Base-by-base conservation (phyloP, 2,888 invertebrate species). In the Pyrgus malvae region DNA sequence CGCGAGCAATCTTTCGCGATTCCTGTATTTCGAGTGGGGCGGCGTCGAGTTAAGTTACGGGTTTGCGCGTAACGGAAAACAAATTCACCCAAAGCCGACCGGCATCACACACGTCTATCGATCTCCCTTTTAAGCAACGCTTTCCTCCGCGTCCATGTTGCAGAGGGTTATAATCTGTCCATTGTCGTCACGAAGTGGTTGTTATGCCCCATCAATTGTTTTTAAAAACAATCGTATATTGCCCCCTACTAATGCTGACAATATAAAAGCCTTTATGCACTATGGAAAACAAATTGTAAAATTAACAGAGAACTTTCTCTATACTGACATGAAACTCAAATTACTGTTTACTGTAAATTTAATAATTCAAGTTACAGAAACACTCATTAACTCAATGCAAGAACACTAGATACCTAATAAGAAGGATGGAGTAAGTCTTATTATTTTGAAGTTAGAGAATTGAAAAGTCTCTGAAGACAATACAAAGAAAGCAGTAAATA, bases 141-240 rank as follows among this genome's bases (percentile, higher is more conserved):
- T 53, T 33, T 23, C 17, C 45, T 40, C 46, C 45, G 53, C 53
- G 53, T 38, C 38, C 37, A 38, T 21, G 21, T n/a, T 48, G 40
- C 46, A 35, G 53, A 46, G 53, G 53, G 53, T 40, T 54, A 46
- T 54, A 54, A 54, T 54, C 45, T 54, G 46, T 33, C 53, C 53
- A 31, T 46, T 46, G 46, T 54, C 27, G 53, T 11, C 17, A 45
- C 53, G 35, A 35, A 41, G 53, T 50, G 35, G 46, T 49, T 46
- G 53, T 46, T 46, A 40, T 54, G 46, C 53, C 53, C 45, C 38
- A 54, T 31, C 31, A 33, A 54, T 54, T 46, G 45, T 45, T 38
- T 46, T n/a, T 38, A 12, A 45, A 53, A 53, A 53, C 53, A 53
- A 53, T 38, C 45, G 29, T 29, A 19, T 16, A 31, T 37, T 37